Base-by-base conservation (phyloP, 2,113 vertebrate species). In the Corythaixoides concolor region DNA sequence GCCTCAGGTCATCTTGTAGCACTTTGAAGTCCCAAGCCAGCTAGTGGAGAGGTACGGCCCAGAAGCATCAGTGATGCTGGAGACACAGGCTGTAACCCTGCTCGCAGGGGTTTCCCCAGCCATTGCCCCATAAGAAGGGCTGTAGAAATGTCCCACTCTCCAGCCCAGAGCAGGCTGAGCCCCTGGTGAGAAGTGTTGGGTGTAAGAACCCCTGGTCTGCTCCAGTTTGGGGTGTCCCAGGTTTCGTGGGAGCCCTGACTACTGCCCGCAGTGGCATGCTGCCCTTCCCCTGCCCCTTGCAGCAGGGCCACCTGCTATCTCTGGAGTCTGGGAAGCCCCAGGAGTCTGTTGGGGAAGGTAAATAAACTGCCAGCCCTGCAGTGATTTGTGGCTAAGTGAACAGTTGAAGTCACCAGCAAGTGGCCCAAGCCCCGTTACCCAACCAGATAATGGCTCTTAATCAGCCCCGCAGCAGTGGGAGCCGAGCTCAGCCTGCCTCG, bases 331-430 rank as follows among this genome's bases (percentile, higher is more conserved):
- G 92, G 95, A 97, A 95, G 96, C 73, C 73, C 63, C 90, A 94
- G 86, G 73, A 93, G 80, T 86, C 60, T 93, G 89, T 53, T 97
- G 95, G 94, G 87, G 94, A 97, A 95, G 73, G 95, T 96, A 97
- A 97, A 97, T 77, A 93, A 85, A 85, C 94, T 89, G 93, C 95
- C 95, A 96, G 53, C 30, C 41, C 67, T 2, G 4, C 12, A 2
- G 84, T 97, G 95, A 96, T 95, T 95, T 93, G 96, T 97, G 21
- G n/a, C 59, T 73, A 95, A 96, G 96, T 90, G 88, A 97, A 93
- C 30, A 89, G 68, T 28, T 85, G 67, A 93, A 96, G 94, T 96
- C 45, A 96, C 76, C 76, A 53, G 63, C 4, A 20, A 77, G 43
- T 50, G 62, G 66, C 64, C 47, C 6, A 2, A 66, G 24, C 39